Conservation (phyloP, 2,888 invertebrate genomes). For the Drosophila fungiperda region DNA sequence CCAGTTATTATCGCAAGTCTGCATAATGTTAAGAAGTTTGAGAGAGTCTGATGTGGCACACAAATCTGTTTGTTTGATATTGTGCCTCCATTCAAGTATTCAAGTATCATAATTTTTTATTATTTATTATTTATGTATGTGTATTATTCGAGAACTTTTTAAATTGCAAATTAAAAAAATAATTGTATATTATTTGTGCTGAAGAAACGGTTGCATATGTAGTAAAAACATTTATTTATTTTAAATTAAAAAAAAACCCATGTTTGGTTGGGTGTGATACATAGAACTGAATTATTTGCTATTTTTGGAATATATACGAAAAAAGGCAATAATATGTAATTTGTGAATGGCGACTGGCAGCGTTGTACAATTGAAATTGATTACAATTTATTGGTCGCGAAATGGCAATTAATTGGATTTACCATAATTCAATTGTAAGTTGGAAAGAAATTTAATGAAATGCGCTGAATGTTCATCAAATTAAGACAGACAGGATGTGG, state of each 20-base stretch:
- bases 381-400: constrained; percentile 63
- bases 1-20: constrained; percentile 33
- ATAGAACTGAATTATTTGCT: not conserved
- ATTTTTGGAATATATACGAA: not conserved
- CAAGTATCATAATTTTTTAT: constrained; percentile 5
- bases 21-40: constrained; percentile 25
- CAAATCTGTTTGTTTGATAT: constrained; percentile 14
- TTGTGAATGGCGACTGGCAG: constrained; percentile 9
- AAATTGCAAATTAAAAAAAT: not conserved
- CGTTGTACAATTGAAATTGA: constrained; percentile 57
- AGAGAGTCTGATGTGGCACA: constrained; percentile 5
- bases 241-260: not conserved
- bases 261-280: not conserved
- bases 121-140: not conserved
- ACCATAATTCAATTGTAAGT: constrained; percentile 64
- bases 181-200: not conserved
- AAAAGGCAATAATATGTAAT: constrained; percentile 1
- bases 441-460: constrained; percentile 64
- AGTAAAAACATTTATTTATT: too few relatives aligned
- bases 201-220: not conserved
- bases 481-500: constrained; percentile 31
- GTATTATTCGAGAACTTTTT: not conserved
- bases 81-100: constrained; percentile 4
- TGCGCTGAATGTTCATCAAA: constrained; percentile 56
- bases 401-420: constrained; percentile 64